Conservation (phyloP, 64 coral and sea anemone species). For the Montipora capricornis region DNA sequence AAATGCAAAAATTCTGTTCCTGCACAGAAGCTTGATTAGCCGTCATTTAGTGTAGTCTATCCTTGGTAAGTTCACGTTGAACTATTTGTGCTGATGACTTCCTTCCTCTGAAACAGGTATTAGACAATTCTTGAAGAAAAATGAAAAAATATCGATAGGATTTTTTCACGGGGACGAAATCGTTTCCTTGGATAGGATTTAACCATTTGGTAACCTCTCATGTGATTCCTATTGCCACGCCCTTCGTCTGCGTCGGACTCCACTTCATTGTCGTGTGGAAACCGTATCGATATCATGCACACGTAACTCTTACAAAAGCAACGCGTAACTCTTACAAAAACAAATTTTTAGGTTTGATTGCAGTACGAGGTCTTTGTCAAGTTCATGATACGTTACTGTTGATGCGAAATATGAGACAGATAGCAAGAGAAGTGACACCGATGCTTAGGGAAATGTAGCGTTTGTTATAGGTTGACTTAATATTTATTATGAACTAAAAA, state of each 20-base stretch:
- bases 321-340: not conserved
- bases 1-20: not conserved
- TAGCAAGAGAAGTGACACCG: too few species aligned
- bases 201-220: too few species aligned
- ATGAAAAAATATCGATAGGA: not conserved
- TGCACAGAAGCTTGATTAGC: too few species aligned
- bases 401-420: too few species aligned
- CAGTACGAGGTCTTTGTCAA: not conserved
- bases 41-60: not conserved
- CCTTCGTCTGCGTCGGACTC: not conserved
- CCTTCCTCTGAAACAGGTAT: not conserved
- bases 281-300: not conserved
- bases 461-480: not conserved
- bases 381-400: not conserved
- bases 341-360: not conserved
- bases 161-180: not conserved
- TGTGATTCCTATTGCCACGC: too few species aligned
- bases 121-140: not conserved
- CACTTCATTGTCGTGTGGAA: not conserved
- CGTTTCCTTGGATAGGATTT: not conserved
- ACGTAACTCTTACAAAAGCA: not conserved
- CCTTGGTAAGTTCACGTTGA: conserved; percentile 30
- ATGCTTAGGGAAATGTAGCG: not conserved
- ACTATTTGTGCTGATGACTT: not conserved
- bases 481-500: conserved; percentile 16